Conservation (phyloP, 2,797 vertebrate genomes). For the Falco cherrug region DNA sequence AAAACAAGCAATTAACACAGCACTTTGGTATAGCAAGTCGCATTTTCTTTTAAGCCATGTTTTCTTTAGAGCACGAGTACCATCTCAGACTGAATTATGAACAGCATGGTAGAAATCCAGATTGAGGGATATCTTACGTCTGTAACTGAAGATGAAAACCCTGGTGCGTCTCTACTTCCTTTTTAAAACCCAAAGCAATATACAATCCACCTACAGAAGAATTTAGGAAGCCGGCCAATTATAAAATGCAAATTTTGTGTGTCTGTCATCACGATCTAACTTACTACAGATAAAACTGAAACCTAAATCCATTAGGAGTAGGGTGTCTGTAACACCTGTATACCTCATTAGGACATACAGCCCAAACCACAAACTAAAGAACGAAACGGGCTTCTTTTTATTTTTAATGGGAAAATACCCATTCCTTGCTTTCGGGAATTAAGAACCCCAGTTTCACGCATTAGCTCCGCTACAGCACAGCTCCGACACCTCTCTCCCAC, state of each 20-base stretch:
- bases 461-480: background rate
- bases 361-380: fast-evolving
- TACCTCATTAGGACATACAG: fast-evolving
- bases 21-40: background rate
- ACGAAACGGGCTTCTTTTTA: fast-evolving
- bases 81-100: background rate
- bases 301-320: background rate
- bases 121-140: background rate
- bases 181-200: background rate
- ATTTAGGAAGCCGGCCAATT: background rate
- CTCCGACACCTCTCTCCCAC: fast-evolving
- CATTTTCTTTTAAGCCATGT: background rate
- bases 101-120: background rate
- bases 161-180: background rate
- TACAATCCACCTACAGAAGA: background rate
- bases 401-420: background rate
- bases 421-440: background rate
- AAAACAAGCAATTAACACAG: background rate
- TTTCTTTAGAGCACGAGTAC: background rate
- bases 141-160: background rate
- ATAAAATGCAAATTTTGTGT: background rate
- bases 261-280: background rate
- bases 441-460: background rate
- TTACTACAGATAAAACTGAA: background rate
- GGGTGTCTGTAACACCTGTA: background rate